A percentile compares a stretch with the other conserved stretches of the same genome.
phyloP scores from a whole-genome alignment of 2,888 invertebrate genomes.

The Baccha elongata region DNA sequence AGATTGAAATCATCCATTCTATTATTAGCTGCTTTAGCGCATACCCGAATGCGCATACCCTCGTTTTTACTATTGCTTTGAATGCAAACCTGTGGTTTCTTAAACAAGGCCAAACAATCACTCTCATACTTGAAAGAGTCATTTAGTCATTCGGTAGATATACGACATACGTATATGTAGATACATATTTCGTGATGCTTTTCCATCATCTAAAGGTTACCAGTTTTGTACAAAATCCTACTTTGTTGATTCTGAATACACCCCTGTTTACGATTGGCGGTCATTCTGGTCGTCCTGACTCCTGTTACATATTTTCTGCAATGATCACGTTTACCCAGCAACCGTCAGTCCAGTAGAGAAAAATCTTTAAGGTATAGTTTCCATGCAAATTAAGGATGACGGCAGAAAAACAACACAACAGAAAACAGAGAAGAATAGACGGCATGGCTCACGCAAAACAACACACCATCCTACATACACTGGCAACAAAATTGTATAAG shows the following conservation, averaged over 20 bases:
- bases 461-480: constrained; percentile 26
- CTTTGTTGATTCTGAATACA: background rate
- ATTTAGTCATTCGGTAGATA: constrained; percentile 1
- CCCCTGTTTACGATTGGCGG: background rate
- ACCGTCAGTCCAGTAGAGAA: constrained; percentile 6
- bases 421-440: constrained; percentile 32
- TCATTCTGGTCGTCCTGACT: background rate
- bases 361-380: constrained; percentile 17
- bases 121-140: constrained; percentile 30
- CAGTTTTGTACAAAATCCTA: background rate
- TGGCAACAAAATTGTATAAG: constrained; percentile 39
- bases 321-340: constrained; percentile 30
- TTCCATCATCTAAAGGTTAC: background rate
- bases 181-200: no score
- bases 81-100: constrained; percentile 23
- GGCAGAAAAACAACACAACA: constrained; percentile 17
- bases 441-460: constrained; percentile 41
- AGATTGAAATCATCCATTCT: no score
- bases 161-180: background rate
- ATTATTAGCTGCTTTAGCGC: no score
- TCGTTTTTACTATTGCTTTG: constrained; percentile 25
- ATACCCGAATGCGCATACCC: no score
- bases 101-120: constrained; percentile 17
- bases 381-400: constrained; percentile 50
- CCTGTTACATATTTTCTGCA: constrained; percentile 4